Base-by-base conservation (phyloP, 2,113 vertebrate genomes). In the Anguilla rostrata region DNA sequence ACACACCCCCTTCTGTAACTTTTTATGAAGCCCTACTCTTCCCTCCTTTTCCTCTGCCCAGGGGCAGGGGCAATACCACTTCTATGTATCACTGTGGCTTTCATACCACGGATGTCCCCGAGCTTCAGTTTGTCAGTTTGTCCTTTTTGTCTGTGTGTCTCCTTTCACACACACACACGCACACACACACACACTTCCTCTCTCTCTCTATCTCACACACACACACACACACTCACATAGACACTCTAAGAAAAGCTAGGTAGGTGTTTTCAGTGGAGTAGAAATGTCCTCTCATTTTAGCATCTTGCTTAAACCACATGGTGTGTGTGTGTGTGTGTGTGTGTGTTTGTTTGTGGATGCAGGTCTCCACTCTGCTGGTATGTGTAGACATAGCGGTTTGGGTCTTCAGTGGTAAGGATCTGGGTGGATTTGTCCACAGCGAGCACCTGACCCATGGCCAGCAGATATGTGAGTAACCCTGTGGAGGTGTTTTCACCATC, bases 401-500 rank as follows among this genome's bases (percentile, higher is more conserved):
- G n/a, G 41, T 84, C 49, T 49, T 89, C 16, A 14, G n/a, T 46
- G 86, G 80, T 41, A 89, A 88, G 43, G 49, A 87, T 18, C 78
- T 85, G 5, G 41, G 80, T 46, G 29, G 43, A 29, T 41, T 89
- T 14, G 26, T 66, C n/a, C 20, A 53, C 63, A 84, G 84, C 2
- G 46, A 82, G 29, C 88, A 85, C 29, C 81, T 53, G 29, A 26
- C 83, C 56, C 79, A 34, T 6, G 49, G 86, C 22, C 86, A 87
- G 43, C 81, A 43, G 46, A 39, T 88, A 39, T 89, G 91, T 92
- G 26, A 92, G 91, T 89, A 29, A 49, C 60, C 53, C 20, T n/a
- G 56, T 26, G 66, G 46, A 22, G 0, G 34, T 3, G 22, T 84
- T 9, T 29, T 22, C 18, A 49, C 60, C 49, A 6, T 75, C 15